phyloP scores from a whole-genome alignment of 2,888 invertebrate genomes.

The Aspidiotus destructor region DNA sequence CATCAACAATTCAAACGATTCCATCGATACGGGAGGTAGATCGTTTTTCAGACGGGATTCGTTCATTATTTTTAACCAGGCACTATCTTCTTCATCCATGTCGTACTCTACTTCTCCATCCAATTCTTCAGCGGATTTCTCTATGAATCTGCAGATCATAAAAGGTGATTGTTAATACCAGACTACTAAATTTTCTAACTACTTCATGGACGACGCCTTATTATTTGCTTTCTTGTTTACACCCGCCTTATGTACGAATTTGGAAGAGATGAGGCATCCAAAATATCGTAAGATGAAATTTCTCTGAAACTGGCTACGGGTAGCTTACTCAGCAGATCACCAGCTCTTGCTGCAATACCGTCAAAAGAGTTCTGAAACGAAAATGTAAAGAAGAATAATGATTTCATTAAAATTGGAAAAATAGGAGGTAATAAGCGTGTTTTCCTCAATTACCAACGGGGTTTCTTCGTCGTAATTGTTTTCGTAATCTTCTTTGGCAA shows the following conservation, averaged over 20 bases:
- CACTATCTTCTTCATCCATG: slow-evolving; percentile 94
- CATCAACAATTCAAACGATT: slow-evolving; percentile 90
- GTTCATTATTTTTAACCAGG: slow-evolving; percentile 86
- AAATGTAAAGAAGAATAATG: no score
- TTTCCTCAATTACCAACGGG: no score
- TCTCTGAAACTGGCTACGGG: slow-evolving; percentile 62
- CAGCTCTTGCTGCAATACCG: slow-evolving; percentile 33
- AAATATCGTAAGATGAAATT: slow-evolving; percentile 66
- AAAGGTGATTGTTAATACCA: not conserved
- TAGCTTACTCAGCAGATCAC: slow-evolving; percentile 47
- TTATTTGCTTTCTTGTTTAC: no score
- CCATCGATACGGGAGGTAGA: slow-evolving; percentile 67
- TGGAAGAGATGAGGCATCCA: slow-evolving; percentile 72
- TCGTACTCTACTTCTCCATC: slow-evolving; percentile 93
- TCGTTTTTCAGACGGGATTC: slow-evolving; percentile 64
- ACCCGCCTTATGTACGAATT: slow-evolving; percentile 59
- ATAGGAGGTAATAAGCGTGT: no score
- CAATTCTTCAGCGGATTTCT: slow-evolving; percentile 85
- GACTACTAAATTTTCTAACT: not conserved
- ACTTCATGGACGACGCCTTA: no score
- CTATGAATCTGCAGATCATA: slow-evolving; percentile 81
- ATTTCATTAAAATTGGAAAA: no score
- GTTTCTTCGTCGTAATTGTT: slow-evolving; percentile 39
- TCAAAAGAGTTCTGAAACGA: no score
- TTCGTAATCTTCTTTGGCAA: slow-evolving; percentile 58